These are phyloP conservation scores for Netelia virgata DNA, from an alignment of 2,888 invertebrate species.

Conservation along the genomic window DNA sequence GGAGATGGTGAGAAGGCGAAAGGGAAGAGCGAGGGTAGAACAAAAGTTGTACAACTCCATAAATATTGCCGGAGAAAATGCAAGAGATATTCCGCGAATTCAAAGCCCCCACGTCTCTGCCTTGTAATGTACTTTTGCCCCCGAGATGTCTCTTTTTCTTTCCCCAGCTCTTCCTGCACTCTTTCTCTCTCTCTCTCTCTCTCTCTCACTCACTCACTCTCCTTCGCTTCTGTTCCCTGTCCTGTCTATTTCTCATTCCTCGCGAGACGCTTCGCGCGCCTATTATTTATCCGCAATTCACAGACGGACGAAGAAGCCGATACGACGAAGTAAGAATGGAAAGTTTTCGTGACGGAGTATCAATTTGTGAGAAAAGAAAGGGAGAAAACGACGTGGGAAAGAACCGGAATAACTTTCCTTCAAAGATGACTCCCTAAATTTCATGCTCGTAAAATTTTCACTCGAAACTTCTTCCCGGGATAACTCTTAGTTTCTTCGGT, in stretches of 20 bases:
- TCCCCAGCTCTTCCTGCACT: constrained; percentile 4
- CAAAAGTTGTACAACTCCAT: constrained; percentile 71
- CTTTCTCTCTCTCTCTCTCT: not conserved
- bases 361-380: not conserved
- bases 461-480: constrained; percentile 22
- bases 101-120: constrained; percentile 40
- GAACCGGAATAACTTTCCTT: constrained; percentile 2
- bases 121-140: constrained; percentile 59
- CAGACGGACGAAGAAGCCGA: too few relatives aligned
- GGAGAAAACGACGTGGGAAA: not conserved
- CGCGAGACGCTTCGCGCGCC: too few relatives aligned
- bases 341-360: not conserved
- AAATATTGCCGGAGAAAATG: constrained; percentile 70
- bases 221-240: not conserved
- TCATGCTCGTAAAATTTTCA: constrained; percentile 7
- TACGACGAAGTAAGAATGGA: not conserved
- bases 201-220: not conserved
- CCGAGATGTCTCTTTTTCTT: constrained; percentile 49
- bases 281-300: too few relatives aligned
- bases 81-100: constrained; percentile 63
- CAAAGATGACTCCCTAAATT: constrained; percentile 24
- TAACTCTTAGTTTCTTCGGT: constrained; percentile 37
- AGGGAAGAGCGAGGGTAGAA: constrained; percentile 46
- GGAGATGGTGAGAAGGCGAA: not conserved
- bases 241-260: too few relatives aligned